These are phyloP conservation scores for Helicoverpa zea DNA, from an alignment of 1,140 invertebrate genomes.

Conservation along the genomic window DNA sequence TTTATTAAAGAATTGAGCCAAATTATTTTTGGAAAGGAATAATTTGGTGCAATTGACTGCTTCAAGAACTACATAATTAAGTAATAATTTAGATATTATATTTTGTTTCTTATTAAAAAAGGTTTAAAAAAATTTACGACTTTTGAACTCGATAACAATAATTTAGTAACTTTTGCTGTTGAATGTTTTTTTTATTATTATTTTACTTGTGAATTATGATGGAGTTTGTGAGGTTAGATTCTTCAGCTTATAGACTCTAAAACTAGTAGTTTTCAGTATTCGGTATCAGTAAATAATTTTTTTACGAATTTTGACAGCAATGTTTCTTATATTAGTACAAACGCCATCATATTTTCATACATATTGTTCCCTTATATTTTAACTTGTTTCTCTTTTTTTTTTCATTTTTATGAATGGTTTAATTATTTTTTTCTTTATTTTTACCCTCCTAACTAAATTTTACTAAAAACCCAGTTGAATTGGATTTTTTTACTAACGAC, in stretches of 20 bases:
- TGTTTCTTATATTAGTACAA: too few species aligned
- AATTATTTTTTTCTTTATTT: constrained; percentile 22
- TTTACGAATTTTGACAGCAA: too few species aligned
- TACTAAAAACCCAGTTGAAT: background rate
- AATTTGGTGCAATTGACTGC: too few species aligned
- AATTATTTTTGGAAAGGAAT: too few species aligned
- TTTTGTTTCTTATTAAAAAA: too few species aligned
- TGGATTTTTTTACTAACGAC: background rate
- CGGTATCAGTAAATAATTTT: background rate
- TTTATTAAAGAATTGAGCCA: too few species aligned
- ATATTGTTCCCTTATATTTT: constrained; percentile 14
- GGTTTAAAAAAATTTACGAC: too few species aligned
- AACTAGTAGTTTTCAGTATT: too few species aligned
- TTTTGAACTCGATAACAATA: too few species aligned
- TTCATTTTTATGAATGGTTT: constrained; percentile 41
- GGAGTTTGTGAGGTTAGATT: background rate
- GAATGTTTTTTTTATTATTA: constrained; percentile 4
- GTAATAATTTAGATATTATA: background rate
- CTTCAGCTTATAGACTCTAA: background rate
- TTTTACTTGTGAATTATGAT: constrained; percentile 5
- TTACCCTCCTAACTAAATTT: background rate
- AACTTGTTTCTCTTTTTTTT: constrained; percentile 2
- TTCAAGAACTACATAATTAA: too few species aligned
- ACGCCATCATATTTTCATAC: background rate
- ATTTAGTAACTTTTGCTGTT: background rate